phyloP scores from a whole-genome alignment of 2,888 invertebrate genomes.

The Rotaria macrura region DNA sequence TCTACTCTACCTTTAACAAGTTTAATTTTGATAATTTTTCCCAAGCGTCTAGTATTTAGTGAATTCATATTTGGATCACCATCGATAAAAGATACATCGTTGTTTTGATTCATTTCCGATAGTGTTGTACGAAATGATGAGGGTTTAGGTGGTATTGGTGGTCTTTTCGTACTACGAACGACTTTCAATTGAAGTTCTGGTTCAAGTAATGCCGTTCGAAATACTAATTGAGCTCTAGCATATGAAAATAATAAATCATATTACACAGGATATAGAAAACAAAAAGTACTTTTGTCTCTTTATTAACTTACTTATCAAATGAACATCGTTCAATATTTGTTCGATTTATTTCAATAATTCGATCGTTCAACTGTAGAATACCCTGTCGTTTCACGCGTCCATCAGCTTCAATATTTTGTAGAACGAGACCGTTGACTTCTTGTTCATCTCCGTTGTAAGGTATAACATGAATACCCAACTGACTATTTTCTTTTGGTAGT shows the following conservation, averaged over 20 bases:
- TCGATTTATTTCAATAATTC: conserved; percentile 30
- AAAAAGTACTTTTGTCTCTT: neutral
- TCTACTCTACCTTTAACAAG: conserved; percentile 27
- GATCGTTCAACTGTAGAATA: conserved; percentile 22
- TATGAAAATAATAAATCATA: too few relatives aligned
- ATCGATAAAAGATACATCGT: neutral
- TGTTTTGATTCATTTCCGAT: neutral
- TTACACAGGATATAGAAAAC: too few relatives aligned
- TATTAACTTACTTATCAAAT: conserved; percentile 11
- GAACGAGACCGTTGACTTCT: conserved; percentile 10
- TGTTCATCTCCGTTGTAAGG: neutral
- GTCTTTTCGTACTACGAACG: neutral
- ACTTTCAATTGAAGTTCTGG: neutral
- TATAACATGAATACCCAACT: conserved; percentile 28
- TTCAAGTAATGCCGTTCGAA: neutral
- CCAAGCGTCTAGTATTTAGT: conserved; percentile 29
- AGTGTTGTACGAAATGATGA: neutral
- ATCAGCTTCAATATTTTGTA: conserved; percentile 30
- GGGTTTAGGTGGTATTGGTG: neutral
- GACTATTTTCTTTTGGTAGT: conserved; percentile 21
- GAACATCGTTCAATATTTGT: neutral
- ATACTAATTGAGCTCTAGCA: neutral
- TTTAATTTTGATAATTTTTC: conserved; percentile 24
- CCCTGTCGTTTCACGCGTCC: conserved; percentile 28
- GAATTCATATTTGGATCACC: conserved; percentile 17